A percentile compares a stretch with the other conserved stretches of the same genome.
Evolutionary conservation across 2,113 vertebrate genomes (phyloP).

Genomic region (Euleptes europaea): DNA sequence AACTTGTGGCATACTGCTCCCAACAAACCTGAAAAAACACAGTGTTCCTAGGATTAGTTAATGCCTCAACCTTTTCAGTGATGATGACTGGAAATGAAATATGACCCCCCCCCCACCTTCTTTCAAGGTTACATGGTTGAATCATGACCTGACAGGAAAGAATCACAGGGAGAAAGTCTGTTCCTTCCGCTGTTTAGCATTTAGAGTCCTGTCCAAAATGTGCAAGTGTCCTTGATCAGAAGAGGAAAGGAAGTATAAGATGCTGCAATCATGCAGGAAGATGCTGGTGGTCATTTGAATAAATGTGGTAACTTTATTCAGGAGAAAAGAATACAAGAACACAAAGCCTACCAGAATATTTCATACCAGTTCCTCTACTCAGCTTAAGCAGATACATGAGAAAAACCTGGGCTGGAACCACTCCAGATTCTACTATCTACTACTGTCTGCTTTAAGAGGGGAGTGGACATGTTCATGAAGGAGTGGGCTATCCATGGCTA

Average conservation of each 20-base stretch:
- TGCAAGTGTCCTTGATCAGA: not conserved
- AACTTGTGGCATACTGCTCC: not conserved
- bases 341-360: too few relatives aligned
- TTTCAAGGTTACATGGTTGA: not conserved
- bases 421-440: too few relatives aligned
- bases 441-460: too few relatives aligned
- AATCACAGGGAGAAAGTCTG: not conserved
- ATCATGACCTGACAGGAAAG: not conserved
- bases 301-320: too few relatives aligned
- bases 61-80: not conserved
- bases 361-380: too few relatives aligned
- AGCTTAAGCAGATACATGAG: too few relatives aligned
- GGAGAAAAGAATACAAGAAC: too few relatives aligned
- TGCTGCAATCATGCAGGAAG: too few relatives aligned
- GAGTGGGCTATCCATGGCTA: too few relatives aligned
- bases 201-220: not conserved
- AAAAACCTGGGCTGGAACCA: too few relatives aligned
- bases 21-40: not conserved
- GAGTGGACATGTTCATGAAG: too few relatives aligned
- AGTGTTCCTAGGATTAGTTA: not conserved
- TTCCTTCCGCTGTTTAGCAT: not conserved
- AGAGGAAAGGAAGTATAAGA: not conserved
- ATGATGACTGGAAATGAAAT: not conserved
- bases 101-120: not conserved
- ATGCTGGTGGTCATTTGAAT: too few relatives aligned